These are phyloP conservation scores for Metalampra italica DNA, from an alignment of 2,888 invertebrate species.

Conservation along the genomic window DNA sequence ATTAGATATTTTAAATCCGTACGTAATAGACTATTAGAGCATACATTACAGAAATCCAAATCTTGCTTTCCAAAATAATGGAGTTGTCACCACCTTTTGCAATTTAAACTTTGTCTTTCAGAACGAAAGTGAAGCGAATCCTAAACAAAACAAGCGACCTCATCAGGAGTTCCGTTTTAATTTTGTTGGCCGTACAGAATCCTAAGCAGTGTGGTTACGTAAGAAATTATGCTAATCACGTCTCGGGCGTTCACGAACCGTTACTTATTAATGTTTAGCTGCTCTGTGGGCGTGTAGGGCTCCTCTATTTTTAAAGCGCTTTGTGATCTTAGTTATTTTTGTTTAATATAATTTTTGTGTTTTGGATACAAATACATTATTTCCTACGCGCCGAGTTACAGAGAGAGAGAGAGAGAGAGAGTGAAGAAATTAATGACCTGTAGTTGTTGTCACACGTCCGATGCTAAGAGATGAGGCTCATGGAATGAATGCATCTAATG, in stretches of 20 bases:
- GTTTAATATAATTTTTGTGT: no score
- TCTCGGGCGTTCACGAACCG: slow-evolving; percentile 9
- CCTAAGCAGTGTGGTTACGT: slow-evolving; percentile 8
- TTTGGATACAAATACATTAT: no score
- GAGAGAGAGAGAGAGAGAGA: no score
- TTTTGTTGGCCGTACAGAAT: slow-evolving; percentile 5
- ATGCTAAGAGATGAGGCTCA: no score
- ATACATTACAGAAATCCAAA: no score
- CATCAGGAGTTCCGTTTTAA: slow-evolving; percentile 10
- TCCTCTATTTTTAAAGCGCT: not conserved
- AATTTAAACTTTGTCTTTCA: not conserved
- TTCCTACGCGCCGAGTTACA: no score
- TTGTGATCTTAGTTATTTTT: not conserved
- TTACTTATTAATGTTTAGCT: slow-evolving; percentile 1
- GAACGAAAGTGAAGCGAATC: not conserved
- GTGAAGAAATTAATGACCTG: no score
- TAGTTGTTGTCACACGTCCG: no score
- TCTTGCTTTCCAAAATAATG: no score
- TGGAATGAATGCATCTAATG: no score
- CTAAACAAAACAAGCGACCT: not conserved
- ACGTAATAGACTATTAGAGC: no score
- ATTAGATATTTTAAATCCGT: no score
- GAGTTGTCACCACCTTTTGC: not conserved
- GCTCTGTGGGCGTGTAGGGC: not conserved
- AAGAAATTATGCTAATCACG: slow-evolving; percentile 11